These are phyloP conservation scores for Zaprionus taronus DNA, from an alignment of 1,140 invertebrate genomes.

Conservation along the genomic window DNA sequence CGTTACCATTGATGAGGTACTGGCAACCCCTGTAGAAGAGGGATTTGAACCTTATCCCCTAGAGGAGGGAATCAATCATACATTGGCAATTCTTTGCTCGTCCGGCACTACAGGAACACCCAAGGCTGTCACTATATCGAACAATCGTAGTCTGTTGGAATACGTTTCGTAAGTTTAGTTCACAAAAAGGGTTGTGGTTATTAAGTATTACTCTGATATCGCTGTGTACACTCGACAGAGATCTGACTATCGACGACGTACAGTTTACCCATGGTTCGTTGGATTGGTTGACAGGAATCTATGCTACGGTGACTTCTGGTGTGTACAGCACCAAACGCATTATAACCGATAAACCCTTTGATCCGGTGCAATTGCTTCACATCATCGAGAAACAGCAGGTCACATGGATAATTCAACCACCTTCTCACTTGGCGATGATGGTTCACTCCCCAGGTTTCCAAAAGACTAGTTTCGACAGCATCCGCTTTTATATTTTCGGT, in stretches of 20 bases:
- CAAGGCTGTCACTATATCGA: not conserved
- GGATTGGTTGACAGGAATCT: not conserved
- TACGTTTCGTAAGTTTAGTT: not conserved
- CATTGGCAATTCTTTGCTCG: not conserved
- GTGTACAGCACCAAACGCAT: not conserved
- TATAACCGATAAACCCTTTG: not conserved
- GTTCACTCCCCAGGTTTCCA: not conserved
- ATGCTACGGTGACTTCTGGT: not conserved
- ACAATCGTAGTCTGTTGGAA: not conserved
- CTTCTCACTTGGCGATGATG: not conserved
- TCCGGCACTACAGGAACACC: slow-evolving; percentile 1
- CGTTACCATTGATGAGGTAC: not conserved
- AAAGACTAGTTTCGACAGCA: not conserved
- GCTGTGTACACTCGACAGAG: not conserved
- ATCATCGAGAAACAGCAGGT: not conserved
- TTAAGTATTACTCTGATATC: no score
- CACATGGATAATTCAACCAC: not conserved
- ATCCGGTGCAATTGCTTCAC: not conserved
- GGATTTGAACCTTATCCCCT: not conserved
- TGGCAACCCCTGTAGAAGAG: not conserved
- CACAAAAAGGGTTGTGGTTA: no score
- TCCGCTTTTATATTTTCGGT: not conserved
- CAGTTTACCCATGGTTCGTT: not conserved
- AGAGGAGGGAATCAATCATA: not conserved
- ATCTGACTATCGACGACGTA: not conserved